Percentiles rank a stretch among this genome's conserved stretches.
Conservation (phyloP, 2,113 vertebrate genomes). For the Bubo scandiacus region DNA sequence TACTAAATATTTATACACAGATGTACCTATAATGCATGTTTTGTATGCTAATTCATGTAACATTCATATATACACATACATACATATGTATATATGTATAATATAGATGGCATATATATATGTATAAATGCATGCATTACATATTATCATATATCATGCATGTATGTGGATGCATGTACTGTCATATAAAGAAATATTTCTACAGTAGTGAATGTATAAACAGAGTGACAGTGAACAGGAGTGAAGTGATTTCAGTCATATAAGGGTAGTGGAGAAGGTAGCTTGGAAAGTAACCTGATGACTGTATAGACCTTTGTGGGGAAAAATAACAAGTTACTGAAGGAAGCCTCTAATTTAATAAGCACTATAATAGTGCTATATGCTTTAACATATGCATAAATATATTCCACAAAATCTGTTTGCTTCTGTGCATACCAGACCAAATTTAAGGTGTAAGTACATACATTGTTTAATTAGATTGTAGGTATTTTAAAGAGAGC, state of each 20-base stretch:
- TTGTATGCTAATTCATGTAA: not conserved
- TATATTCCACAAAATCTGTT: not conserved
- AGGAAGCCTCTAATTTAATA: not conserved
- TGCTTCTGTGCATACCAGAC: not conserved
- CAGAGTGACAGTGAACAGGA: not conserved
- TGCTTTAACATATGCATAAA: not conserved
- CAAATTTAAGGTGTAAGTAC: not conserved
- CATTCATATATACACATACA: not conserved
- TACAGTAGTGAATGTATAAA: not conserved
- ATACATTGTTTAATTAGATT: not conserved
- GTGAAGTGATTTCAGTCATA: not conserved
- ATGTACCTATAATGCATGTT: not conserved
- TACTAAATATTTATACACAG: not conserved
- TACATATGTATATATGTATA: not conserved
- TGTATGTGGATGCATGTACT: not conserved
- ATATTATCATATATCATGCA: not conserved
- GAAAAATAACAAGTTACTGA: not conserved
- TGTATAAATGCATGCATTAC: not conserved
- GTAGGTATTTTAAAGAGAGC: not conserved
- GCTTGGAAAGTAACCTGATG: not conserved
- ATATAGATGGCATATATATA: not conserved
- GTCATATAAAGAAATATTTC: not conserved
- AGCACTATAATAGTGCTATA: not conserved
- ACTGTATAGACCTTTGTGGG: not conserved
- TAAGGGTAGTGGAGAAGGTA: not conserved